Evolutionary conservation across 2,113 vertebrate genomes (phyloP).

Genomic region (Thymallus thymallus): DNA sequence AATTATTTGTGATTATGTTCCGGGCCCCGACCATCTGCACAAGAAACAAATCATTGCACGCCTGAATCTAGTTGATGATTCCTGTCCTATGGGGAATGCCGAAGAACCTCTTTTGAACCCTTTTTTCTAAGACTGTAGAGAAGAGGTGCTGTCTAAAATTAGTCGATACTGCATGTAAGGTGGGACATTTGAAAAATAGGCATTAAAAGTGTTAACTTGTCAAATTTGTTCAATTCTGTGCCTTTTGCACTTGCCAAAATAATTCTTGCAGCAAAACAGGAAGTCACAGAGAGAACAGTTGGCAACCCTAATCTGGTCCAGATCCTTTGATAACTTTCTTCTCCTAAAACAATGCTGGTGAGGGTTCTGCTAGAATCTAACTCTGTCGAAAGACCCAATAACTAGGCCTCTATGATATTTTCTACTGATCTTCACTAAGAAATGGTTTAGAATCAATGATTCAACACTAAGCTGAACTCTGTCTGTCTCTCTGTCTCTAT

Average conservation of each 20-base stretch:
- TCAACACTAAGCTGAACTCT: constrained; percentile 23
- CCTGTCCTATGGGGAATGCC: neutral
- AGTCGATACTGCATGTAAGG: neutral
- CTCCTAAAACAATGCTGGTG: constrained; percentile 79
- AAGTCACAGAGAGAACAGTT: constrained; percentile 82
- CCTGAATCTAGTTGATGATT: too few relatives aligned
- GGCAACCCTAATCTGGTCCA: constrained; percentile 82
- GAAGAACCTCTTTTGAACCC: too few relatives aligned
- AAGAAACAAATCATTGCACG: too few relatives aligned
- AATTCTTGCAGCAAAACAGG: constrained; percentile 87
- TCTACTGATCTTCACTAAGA: constrained; percentile 31
- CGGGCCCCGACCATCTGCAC: too few relatives aligned
- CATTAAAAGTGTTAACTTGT: constrained; percentile 77
- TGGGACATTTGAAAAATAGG: constrained; percentile 11
- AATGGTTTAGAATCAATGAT: constrained; percentile 18
- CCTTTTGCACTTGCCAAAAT: constrained; percentile 76
- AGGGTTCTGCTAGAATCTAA: constrained; percentile 53
- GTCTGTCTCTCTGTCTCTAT: neutral
- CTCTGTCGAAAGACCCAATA: constrained; percentile 49
- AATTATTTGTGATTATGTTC: too few relatives aligned
- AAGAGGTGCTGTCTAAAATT: neutral
- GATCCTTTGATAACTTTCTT: constrained; percentile 85
- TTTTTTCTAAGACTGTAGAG: neutral
- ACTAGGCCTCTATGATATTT: constrained; percentile 39
- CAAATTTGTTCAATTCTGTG: constrained; percentile 73